These are phyloP conservation scores for Pipistrellus pipistrellus DNA, from an alignment of 2,797 vertebrate species.

Conservation along the genomic window DNA sequence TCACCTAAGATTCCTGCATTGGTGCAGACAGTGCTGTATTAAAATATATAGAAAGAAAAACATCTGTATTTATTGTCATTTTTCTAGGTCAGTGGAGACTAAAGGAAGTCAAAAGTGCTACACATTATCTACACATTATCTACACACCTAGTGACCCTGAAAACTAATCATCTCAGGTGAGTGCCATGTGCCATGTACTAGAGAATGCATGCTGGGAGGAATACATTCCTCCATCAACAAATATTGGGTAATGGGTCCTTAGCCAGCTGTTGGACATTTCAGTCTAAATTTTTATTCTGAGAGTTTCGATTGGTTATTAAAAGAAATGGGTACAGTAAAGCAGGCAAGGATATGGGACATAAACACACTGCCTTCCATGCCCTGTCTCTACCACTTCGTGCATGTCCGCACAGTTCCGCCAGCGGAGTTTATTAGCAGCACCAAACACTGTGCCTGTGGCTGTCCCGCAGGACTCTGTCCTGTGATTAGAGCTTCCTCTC, in stretches of 20 bases:
- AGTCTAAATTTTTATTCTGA: constrained; percentile 43
- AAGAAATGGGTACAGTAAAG: constrained; percentile 56
- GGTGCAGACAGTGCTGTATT: neutral
- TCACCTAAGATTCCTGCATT: neutral
- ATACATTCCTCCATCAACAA: neutral
- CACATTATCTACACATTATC: neutral
- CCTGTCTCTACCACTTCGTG: rapidly evolving
- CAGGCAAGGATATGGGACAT: neutral
- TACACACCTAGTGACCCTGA: neutral
- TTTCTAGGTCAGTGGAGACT: neutral
- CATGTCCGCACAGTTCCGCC: rapidly evolving
- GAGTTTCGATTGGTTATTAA: constrained; percentile 61
- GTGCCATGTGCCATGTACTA: neutral
- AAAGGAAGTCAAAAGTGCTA: constrained; percentile 11
- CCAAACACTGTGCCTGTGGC: neutral
- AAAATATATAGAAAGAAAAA: neutral
- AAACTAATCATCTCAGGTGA: neutral
- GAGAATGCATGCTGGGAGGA: neutral
- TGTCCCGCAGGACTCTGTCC: neutral
- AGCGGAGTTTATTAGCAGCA: neutral
- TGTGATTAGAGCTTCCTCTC: neutral
- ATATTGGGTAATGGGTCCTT: constrained; percentile 5
- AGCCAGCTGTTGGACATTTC: constrained; percentile 24
- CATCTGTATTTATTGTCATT: neutral
- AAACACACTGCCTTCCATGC: neutral